Evolutionary conservation across 2,797 vertebrate species (phyloP).

Genomic region (Nyctalus aviator): DNA sequence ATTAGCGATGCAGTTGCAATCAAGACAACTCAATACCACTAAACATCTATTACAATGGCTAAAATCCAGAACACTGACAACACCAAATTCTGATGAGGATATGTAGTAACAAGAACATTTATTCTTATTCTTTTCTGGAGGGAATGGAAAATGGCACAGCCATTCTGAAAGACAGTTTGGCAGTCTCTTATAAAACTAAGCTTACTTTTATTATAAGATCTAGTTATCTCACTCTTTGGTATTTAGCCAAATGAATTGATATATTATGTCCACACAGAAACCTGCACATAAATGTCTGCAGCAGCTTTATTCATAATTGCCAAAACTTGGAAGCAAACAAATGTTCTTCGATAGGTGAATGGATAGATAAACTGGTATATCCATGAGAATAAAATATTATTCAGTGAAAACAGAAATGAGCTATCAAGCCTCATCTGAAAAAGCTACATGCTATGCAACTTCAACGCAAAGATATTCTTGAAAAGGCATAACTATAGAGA

Average conservation of each 20-base stretch:
- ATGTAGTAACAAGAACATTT: not conserved
- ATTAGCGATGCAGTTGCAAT: not conserved
- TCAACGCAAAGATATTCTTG: not conserved
- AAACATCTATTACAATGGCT: not conserved
- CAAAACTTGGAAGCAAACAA: not conserved
- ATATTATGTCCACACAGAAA: slow-evolving; percentile 22
- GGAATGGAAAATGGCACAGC: not conserved
- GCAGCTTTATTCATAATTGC: not conserved
- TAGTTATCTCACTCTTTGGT: not conserved
- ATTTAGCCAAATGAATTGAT: slow-evolving; percentile 6
- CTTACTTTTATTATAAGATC: not conserved
- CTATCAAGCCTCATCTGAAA: not conserved
- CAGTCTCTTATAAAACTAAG: not conserved
- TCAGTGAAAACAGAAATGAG: slow-evolving; percentile 28
- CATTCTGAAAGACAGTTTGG: not conserved
- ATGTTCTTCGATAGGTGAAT: not conserved
- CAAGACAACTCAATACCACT: not conserved
- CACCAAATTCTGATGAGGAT: not conserved
- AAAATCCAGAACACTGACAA: not conserved
- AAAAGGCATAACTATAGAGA: not conserved
- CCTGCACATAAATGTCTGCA: not conserved
- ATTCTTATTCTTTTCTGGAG: not conserved
- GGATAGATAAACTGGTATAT: not conserved
- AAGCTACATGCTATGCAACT: not conserved
- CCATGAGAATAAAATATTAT: slow-evolving; percentile 37